A percentile compares a stretch with the other conserved stretches of the same genome.
phyloP scores from a whole-genome alignment of 1,140 invertebrate species.

The Saccostrea cuccullata region DNA sequence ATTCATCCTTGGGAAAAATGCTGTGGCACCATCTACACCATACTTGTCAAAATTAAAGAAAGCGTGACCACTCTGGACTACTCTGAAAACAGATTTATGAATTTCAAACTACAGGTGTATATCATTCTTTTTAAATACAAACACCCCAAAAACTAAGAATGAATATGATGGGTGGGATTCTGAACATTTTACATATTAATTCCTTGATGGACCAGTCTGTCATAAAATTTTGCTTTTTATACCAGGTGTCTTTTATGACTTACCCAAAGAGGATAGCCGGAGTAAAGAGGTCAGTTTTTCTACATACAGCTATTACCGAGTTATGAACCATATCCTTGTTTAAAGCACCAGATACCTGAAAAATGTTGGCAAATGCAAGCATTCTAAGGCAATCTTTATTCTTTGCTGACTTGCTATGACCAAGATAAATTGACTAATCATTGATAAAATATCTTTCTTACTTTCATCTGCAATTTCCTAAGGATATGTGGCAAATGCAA shows the following conservation, averaged over 20 bases:
- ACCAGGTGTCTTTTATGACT: background rate
- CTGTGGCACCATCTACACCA: background rate
- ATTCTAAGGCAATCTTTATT: background rate
- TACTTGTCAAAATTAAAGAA: constrained; percentile 16
- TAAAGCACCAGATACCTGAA: background rate
- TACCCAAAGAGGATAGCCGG: constrained; percentile 6
- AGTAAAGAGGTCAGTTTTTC: background rate
- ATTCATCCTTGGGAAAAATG: background rate
- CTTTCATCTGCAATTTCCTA: too few species aligned
- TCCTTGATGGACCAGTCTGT: too few species aligned
- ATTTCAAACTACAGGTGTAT: background rate
- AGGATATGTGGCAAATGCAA: too few species aligned
- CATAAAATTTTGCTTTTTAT: too few species aligned
- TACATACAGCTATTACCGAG: background rate
- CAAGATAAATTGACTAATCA: too few species aligned
- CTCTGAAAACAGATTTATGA: background rate
- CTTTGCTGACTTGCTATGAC: too few species aligned
- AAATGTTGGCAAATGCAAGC: background rate
- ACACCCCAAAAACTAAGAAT: too few species aligned
- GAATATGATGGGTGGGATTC: too few species aligned
- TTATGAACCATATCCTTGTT: background rate
- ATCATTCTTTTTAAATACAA: too few species aligned
- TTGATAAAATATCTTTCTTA: too few species aligned
- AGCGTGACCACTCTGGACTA: background rate
- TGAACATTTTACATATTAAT: too few species aligned